phyloP scores from a whole-genome alignment of 2,888 invertebrate genomes.

The Noctua fimbriata region DNA sequence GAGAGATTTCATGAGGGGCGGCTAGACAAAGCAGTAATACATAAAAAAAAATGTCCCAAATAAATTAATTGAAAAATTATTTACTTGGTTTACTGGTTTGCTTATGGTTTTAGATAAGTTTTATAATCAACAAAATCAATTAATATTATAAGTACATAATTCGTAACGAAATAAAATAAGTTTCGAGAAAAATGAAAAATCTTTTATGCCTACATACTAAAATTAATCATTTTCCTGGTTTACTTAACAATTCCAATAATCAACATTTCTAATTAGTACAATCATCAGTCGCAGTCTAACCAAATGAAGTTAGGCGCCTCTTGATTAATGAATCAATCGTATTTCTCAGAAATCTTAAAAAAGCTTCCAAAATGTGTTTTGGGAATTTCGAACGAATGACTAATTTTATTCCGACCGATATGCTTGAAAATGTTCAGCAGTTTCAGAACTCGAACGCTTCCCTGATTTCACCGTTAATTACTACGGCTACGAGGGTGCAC shows the following conservation, averaged over 20 bases:
- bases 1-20: not conserved
- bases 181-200: not conserved
- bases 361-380: conserved; percentile 64
- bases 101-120: not conserved
- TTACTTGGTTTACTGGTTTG: not conserved
- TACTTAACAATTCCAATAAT: not conserved
- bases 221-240: conserved; percentile 30
- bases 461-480: conserved; percentile 56
- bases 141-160: not conserved
- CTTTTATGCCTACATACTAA: not conserved
- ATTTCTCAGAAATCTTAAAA: conserved; percentile 66
- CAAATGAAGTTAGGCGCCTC: conserved; percentile 48
- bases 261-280: conserved; percentile 46
- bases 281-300: conserved; percentile 43
- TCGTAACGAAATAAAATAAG: not conserved
- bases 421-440: conserved; percentile 26
- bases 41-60: not conserved
- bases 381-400: conserved; percentile 68
- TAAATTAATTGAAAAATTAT: not conserved
- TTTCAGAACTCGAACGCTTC: conserved; percentile 18
- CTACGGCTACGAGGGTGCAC: conserved; percentile 32
- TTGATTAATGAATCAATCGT: conserved; percentile 68
- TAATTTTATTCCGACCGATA: conserved; percentile 63
- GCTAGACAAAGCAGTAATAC: not conserved
- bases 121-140: not conserved